Evolutionary conservation across 2,888 invertebrate genomes (phyloP).

Genomic region (Serrognathus titanus): DNA sequence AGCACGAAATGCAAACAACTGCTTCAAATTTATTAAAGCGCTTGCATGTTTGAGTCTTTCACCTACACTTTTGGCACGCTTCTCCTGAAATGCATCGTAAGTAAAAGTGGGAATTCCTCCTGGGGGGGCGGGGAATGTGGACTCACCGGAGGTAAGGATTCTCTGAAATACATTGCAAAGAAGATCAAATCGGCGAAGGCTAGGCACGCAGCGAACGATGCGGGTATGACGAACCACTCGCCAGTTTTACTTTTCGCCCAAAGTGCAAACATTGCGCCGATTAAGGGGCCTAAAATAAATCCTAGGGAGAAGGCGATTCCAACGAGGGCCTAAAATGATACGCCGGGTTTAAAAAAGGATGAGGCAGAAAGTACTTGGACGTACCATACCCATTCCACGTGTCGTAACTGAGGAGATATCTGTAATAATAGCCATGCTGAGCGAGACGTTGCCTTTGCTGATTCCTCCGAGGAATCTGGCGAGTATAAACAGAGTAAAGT

Average conservation of each 20-base stretch:
- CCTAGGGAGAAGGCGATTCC: constrained; percentile 97
- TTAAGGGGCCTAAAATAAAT: constrained; percentile 94
- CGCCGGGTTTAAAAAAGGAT: neutral
- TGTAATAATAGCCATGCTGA: constrained; percentile 92
- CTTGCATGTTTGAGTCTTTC: constrained; percentile 48
- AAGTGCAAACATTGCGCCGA: constrained; percentile 84
- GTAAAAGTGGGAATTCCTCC: constrained; percentile 1
- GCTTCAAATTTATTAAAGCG: constrained; percentile 39
- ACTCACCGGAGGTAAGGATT: constrained; percentile 73
- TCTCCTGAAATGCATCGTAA: constrained; percentile 55
- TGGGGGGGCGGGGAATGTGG: neutral
- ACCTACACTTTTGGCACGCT: constrained; percentile 66
- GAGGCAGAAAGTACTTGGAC: no score
- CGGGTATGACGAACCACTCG: constrained; percentile 79
- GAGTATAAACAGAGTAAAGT: constrained; percentile 86
- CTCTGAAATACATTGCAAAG: constrained; percentile 70
- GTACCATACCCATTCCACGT: constrained; percentile 92
- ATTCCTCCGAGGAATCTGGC: constrained; percentile 92
- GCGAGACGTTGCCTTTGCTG: constrained; percentile 94
- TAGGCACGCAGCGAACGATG: constrained; percentile 70
- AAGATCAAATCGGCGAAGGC: constrained; percentile 75
- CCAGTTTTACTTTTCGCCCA: constrained; percentile 61
- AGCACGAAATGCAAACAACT: constrained; percentile 62
- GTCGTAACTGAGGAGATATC: constrained; percentile 82
- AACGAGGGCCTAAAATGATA: constrained; percentile 76